A percentile compares a stretch with the other conserved stretches of the same genome.
Conservation (phyloP, 2,797 vertebrate genomes). For the Peromyscus eremicus region DNA sequence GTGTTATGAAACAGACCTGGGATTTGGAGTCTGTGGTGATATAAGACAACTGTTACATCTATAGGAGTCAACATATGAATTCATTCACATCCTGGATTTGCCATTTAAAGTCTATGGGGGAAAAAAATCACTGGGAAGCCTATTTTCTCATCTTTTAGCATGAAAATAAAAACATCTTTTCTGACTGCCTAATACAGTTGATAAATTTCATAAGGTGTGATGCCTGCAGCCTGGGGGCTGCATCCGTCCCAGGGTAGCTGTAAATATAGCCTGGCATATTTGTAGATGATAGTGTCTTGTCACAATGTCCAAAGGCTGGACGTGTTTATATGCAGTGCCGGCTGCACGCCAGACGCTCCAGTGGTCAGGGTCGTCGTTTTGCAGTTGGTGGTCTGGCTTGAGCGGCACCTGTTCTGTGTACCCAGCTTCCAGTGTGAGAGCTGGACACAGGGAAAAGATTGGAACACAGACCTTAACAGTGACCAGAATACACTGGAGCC, state of each 20-base stretch:
- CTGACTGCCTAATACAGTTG: neutral
- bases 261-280: neutral
- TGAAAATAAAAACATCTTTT: neutral
- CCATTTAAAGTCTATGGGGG: neutral
- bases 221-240: neutral
- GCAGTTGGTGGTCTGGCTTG: too few relatives aligned
- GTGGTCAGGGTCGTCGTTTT: neutral
- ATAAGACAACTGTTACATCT: too few relatives aligned
- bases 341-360: too few relatives aligned
- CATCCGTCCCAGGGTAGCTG: neutral
- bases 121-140: neutral
- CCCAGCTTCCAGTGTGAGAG: neutral
- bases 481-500: neutral
- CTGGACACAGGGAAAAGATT: neutral
- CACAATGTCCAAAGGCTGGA: neutral
- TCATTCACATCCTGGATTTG: neutral
- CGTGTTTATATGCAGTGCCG: neutral
- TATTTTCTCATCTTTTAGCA: slow-evolving; percentile 4
- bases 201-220: neutral
- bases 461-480: neutral
- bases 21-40: neutral
- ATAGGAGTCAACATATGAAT: neutral
- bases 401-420: neutral
- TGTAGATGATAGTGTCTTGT: neutral
- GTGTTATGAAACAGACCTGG: neutral